Conservation (phyloP, 2,113 vertebrate species). For the Melanostigma gelatinosum region DNA sequence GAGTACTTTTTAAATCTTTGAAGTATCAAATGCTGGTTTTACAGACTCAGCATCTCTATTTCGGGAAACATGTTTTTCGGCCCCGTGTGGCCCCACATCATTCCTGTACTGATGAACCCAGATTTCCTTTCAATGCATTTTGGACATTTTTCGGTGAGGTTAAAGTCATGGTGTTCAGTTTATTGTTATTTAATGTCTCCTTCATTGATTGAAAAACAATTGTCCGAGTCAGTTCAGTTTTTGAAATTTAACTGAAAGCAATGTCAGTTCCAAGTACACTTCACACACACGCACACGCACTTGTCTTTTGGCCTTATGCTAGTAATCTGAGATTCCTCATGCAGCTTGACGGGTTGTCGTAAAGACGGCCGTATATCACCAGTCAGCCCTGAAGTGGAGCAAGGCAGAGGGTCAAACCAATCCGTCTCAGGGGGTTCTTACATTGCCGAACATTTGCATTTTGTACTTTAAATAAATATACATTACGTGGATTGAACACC, state of each 20-base stretch:
- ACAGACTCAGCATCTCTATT: not conserved
- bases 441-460: not conserved
- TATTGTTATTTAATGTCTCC: not conserved
- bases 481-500: not conserved
- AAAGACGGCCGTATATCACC: constrained; percentile 14
- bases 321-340: constrained; percentile 43
- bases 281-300: constrained; percentile 11
- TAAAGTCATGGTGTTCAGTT: not conserved
- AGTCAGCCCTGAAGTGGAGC: constrained; percentile 6
- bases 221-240: not conserved
- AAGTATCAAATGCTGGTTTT: not conserved
- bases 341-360: not conserved
- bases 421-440: not conserved
- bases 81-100: no score
- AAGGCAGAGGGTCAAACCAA: not conserved
- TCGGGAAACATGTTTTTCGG: not conserved
- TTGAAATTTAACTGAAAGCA: not conserved
- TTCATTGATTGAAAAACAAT: not conserved
- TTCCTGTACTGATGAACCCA: not conserved
- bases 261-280: constrained; percentile 1
- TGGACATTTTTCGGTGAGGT: not conserved
- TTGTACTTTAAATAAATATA: constrained; percentile 2
- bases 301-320: constrained; percentile 24
- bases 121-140: not conserved
- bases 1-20: not conserved